These are phyloP conservation scores for Porites divaricata DNA, from an alignment of 92 coral and sea anemone species.

Conservation along the genomic window DNA sequence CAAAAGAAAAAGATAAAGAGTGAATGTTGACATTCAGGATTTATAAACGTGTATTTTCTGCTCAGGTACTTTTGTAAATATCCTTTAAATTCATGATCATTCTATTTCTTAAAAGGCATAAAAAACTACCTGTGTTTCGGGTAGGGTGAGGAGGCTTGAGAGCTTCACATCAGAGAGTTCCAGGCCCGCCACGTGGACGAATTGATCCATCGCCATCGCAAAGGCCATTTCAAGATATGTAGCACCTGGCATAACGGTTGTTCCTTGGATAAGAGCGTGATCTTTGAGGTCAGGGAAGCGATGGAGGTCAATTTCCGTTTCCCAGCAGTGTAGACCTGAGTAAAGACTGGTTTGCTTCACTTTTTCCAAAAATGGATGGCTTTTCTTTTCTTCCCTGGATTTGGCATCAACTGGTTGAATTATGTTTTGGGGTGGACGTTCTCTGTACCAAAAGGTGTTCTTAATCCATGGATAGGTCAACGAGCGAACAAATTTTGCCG, in stretches of 20 bases:
- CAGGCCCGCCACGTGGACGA: slow-evolving; percentile 43
- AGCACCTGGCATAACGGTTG: slow-evolving; percentile 88
- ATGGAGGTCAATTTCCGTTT: slow-evolving; percentile 81
- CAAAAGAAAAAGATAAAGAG: too few relatives aligned
- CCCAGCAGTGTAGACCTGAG: slow-evolving; percentile 89
- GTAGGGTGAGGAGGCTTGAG: slow-evolving; percentile 80
- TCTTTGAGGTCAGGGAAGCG: slow-evolving; percentile 81
- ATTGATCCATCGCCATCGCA: slow-evolving; percentile 82
- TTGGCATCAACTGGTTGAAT: background rate
- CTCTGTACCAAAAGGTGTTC: slow-evolving; percentile 77
- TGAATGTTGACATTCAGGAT: background rate
- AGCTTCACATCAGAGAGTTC: slow-evolving; percentile 69
- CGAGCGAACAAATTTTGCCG: slow-evolving; percentile 68
- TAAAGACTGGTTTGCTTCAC: slow-evolving; percentile 64
- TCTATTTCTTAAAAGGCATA: background rate
- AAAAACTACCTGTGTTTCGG: slow-evolving; percentile 60
- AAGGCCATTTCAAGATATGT: slow-evolving; percentile 86
- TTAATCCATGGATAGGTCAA: slow-evolving; percentile 90
- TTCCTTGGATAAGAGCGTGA: slow-evolving; percentile 78
- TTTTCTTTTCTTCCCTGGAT: background rate
- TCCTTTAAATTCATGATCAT: background rate
- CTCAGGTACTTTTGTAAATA: too few relatives aligned
- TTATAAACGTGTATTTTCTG: too few relatives aligned
- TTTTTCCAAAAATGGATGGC: slow-evolving; percentile 73
- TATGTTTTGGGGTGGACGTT: slow-evolving; percentile 47